These are phyloP conservation scores for Tetrax tetrax DNA, from an alignment of 2,113 vertebrate genomes.

Conservation along the genomic window DNA sequence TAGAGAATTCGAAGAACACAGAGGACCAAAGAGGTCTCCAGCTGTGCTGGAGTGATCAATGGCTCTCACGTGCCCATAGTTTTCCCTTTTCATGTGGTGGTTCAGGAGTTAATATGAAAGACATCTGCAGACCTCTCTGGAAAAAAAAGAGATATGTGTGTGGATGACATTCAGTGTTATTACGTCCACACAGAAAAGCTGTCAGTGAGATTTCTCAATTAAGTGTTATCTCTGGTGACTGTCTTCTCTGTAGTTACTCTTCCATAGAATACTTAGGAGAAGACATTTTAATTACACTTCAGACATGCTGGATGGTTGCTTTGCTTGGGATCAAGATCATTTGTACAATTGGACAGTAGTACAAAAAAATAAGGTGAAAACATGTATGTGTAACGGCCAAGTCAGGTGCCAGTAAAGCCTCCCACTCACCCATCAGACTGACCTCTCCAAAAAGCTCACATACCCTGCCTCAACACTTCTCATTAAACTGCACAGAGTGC, in stretches of 20 bases:
- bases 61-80: not conserved
- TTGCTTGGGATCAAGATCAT: not conserved
- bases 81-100: not conserved
- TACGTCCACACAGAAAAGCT: not conserved
- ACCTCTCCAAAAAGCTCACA: not conserved
- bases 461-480: not conserved
- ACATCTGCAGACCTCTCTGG: not conserved
- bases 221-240: not conserved
- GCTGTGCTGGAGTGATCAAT: not conserved
- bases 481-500: not conserved
- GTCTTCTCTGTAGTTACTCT: not conserved
- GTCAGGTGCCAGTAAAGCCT: not conserved
- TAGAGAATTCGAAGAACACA: not conserved
- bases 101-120: not conserved
- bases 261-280: not conserved
- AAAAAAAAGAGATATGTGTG: not conserved
- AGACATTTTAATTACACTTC: not conserved
- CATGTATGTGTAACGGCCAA: not conserved
- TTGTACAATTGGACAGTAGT: not conserved
- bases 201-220: not conserved
- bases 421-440: not conserved
- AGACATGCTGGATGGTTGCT: not conserved
- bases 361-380: not conserved
- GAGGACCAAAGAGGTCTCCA: not conserved
- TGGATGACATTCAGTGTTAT: not conserved